A percentile compares a stretch with the other conserved stretches of the same genome.
phyloP scores from a whole-genome alignment of 2,797 vertebrate species.

The Eulemur albifrons region DNA sequence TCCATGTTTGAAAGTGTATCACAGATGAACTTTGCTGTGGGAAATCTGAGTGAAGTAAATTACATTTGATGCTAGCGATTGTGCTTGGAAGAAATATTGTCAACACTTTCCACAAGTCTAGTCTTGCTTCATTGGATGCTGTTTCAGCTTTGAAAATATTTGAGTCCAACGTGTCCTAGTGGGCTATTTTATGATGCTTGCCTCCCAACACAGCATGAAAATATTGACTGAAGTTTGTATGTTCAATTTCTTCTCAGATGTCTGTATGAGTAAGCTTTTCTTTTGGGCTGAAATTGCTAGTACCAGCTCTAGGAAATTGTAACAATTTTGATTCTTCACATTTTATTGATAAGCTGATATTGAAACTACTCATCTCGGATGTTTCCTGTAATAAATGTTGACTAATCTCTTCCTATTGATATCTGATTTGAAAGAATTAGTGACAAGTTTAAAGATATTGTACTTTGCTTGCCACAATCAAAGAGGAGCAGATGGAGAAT shows the following conservation, averaged over 20 bases:
- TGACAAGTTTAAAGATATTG: not conserved
- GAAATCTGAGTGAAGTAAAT: not conserved
- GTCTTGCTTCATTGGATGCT: not conserved
- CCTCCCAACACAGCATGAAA: not conserved
- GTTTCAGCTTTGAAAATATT: not conserved
- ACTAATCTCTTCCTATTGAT: not conserved
- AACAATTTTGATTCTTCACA: not conserved
- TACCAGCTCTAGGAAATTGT: not conserved
- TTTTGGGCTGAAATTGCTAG: not conserved
- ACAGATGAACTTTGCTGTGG: rapidly evolving
- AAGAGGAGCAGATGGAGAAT: not conserved
- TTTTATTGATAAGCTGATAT: not conserved
- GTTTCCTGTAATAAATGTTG: not conserved
- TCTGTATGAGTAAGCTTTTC: not conserved
- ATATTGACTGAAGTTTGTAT: not conserved
- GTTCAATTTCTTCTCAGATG: not conserved
- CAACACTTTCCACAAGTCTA: not conserved
- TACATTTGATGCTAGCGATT: not conserved
- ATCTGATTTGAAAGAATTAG: constrained; percentile 11
- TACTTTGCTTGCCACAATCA: not conserved
- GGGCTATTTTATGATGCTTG: not conserved
- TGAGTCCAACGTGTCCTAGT: not conserved
- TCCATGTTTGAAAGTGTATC: not conserved
- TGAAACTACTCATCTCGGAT: not conserved
- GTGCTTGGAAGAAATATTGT: not conserved